A percentile compares a stretch with the other conserved stretches of the same genome.
Conservation (phyloP, 2,113 vertebrate genomes). For the Mormoops blainvillei region DNA sequence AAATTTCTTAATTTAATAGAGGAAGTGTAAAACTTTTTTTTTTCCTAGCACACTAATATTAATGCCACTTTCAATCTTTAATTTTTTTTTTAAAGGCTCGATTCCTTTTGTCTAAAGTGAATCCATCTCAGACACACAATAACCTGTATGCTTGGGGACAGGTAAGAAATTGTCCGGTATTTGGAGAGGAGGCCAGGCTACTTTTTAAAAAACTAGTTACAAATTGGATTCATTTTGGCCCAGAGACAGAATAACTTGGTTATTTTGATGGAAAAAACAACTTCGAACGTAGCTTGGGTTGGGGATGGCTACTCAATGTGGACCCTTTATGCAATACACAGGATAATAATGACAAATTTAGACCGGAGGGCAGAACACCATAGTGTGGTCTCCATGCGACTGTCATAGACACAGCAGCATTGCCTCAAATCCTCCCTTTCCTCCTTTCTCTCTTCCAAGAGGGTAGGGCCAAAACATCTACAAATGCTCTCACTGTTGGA, state of each 20-base stretch:
- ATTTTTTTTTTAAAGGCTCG: conserved; percentile 85
- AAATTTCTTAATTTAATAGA: background rate
- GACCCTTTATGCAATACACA: background rate
- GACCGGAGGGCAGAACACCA: background rate
- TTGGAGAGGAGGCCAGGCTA: background rate
- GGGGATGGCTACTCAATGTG: rapidly evolving
- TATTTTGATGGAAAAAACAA: conserved; percentile 81
- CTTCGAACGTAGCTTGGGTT: background rate
- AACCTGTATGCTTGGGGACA: conserved; percentile 96
- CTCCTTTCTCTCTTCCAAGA: background rate
- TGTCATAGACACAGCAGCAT: background rate
- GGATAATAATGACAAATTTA: no score
- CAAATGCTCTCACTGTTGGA: background rate
- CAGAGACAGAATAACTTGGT: conserved; percentile 92
- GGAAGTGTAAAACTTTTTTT: background rate
- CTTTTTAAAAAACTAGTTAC: background rate
- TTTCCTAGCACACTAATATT: background rate
- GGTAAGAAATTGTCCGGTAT: conserved; percentile 80
- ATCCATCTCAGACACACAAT: conserved; percentile 98
- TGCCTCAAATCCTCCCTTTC: background rate
- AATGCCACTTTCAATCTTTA: conserved; percentile 29
- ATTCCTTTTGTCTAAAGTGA: conserved; percentile 98
- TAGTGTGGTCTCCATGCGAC: background rate
- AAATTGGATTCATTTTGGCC: conserved; percentile 59
- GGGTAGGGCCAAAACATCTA: background rate